Evolutionary conservation across 2,113 vertebrate genomes (phyloP), one percentile per base, ranked within the genome.

Genomic region (Geothlypis trichas): DNA sequence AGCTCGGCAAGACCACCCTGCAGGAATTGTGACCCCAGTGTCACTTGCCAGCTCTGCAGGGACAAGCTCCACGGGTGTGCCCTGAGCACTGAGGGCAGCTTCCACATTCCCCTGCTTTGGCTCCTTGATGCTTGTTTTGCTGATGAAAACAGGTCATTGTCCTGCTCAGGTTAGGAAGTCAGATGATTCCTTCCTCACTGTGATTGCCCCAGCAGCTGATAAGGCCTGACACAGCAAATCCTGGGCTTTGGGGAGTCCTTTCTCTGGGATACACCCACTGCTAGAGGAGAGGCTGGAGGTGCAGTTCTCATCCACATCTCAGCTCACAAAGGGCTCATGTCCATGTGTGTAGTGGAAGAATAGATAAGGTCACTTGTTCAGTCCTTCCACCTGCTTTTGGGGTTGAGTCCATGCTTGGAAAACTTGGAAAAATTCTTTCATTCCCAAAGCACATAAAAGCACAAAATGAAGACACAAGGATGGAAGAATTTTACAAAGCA

Each of bases 1-100:
- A 52, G 16, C 15, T 6, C 0, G 3, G 35, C 35, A 26, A 3
- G 10, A 24, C 11, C 20, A 7, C 23, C 35, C 41, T 37, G 33
- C 42, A 21, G 47, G 37, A 5, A 5, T 0, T 3, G 15, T 0
- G 30, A 37, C 3, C 9, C 14, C 37, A 1, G 16, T 33, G 63
- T 39, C 51, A 3, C 14, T 1, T 1, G 17, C 1, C 76, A 35
- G 26, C 4, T 0, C 84, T 27, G 42, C 66, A 51, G 57, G 10
- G 12, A 10, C 46, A n/a, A n/a, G 31, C 59, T 57, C 57, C 54
- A 13, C n/a, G 39, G 4, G 23, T 2, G 14, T 54, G 28, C 52
- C 52, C 52, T 19, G 52, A 55, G 2, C 68, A 37, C 35, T 14
- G 35, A 2, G 7, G 7, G 6, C 39, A 31, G 41, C 20, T 42